Conservation (phyloP, 2,888 invertebrate species). For the Julus scanicus region DNA sequence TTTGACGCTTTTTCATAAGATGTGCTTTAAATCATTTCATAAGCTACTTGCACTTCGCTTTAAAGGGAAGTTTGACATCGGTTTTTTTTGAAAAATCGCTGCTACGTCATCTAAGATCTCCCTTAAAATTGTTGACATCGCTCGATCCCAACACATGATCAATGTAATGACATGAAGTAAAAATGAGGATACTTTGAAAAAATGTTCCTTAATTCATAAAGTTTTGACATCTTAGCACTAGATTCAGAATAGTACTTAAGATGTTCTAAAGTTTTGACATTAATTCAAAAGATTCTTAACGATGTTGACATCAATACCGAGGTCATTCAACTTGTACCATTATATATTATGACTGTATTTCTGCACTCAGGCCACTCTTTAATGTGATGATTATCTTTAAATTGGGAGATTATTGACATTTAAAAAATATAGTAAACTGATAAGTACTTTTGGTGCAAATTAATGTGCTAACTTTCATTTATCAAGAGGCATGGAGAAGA, state of each 20-base stretch:
- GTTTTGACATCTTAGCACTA: not conserved
- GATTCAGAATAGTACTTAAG: too few species aligned
- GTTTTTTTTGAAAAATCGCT: not conserved
- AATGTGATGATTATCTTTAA: too few species aligned
- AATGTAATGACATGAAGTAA: not conserved
- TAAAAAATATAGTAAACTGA: not conserved
- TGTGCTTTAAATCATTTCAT: not conserved
- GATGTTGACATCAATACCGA: not conserved
- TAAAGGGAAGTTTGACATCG: not conserved
- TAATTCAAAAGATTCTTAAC: too few species aligned
- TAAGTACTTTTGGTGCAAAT: not conserved
- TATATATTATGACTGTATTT: too few species aligned
- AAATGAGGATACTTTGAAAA: not conserved
- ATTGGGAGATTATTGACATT: too few species aligned
- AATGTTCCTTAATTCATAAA: not conserved
- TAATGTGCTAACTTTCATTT: not conserved
- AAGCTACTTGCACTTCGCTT: not conserved
- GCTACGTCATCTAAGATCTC: not conserved
- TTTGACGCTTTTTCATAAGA: not conserved
- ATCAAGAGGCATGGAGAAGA: not conserved
- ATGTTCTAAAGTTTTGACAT: too few species aligned
- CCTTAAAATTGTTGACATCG: conserved; percentile 18
- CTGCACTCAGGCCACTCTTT: too few species aligned
- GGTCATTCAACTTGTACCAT: too few species aligned
- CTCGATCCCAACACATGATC: not conserved